Conservation (phyloP, 2,797 vertebrate genomes). For the Molothrus ater region DNA sequence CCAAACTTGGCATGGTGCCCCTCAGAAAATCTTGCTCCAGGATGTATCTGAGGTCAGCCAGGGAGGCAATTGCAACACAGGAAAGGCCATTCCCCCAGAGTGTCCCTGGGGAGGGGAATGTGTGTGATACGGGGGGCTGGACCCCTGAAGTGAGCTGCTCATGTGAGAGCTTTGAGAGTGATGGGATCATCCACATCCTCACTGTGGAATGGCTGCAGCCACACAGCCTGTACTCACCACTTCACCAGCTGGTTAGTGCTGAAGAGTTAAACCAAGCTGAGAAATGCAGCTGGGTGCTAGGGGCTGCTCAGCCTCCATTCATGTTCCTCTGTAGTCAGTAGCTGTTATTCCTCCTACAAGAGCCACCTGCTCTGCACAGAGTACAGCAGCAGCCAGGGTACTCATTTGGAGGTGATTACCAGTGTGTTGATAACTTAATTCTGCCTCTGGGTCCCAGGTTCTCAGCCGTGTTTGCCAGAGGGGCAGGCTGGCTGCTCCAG, state of each 20-base stretch:
- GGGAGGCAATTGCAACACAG: accelerated
- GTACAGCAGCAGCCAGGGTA: not conserved
- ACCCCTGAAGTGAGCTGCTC: not conserved
- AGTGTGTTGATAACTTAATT: not conserved
- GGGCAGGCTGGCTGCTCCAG: not conserved
- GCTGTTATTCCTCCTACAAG: not conserved
- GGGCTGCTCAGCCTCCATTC: not conserved
- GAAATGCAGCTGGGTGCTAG: not conserved
- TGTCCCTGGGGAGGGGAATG: not conserved
- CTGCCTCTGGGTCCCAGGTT: not conserved
- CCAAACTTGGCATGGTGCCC: not conserved
- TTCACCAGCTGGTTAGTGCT: not conserved
- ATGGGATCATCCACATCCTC: not conserved
- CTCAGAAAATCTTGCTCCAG: accelerated
- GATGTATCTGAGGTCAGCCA: not conserved
- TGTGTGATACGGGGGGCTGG: accelerated
- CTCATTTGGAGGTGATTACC: not conserved
- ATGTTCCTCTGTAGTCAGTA: not conserved
- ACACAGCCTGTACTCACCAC: accelerated
- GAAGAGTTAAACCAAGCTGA: not conserved
- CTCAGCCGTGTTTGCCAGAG: accelerated
- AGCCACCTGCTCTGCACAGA: accelerated
- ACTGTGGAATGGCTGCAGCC: not conserved
- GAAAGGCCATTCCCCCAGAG: not conserved
- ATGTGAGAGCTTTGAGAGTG: not conserved